Evolutionary conservation across 2,113 vertebrate genomes (phyloP).

Genomic region (Myiagra hebetior): DNA sequence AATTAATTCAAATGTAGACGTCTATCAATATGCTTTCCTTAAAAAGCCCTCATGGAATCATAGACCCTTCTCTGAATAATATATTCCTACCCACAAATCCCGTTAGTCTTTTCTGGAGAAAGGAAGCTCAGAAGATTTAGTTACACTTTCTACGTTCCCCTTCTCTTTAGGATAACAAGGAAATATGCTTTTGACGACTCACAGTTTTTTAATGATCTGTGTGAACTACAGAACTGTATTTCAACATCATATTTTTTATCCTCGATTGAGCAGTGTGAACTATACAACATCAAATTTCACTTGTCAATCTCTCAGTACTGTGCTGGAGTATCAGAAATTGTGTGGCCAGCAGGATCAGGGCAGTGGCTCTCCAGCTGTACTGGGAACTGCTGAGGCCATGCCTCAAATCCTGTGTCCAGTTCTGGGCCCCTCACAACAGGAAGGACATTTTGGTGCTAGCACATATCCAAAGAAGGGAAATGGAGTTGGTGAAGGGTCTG

Average conservation of each 20-base stretch:
- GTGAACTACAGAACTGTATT: constrained; percentile 5
- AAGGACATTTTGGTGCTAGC: not conserved
- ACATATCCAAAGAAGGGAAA: not conserved
- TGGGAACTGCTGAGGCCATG: not conserved
- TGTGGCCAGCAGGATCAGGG: not conserved
- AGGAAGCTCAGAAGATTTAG: constrained; percentile 49
- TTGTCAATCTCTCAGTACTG: not conserved
- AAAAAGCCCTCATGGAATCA: constrained; percentile 39
- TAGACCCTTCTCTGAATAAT: constrained; percentile 56
- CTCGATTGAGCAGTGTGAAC: not conserved
- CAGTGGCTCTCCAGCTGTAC: not conserved
- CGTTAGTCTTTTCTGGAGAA: constrained; percentile 63
- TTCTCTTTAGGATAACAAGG: constrained; percentile 48
- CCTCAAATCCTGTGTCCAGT: not conserved
- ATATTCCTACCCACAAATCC: constrained; percentile 56
- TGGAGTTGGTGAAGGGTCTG: not conserved
- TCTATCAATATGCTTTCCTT: constrained; percentile 48
- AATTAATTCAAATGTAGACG: constrained; percentile 52
- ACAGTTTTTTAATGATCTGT: not conserved
- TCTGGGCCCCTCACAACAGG: not conserved
- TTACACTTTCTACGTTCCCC: not conserved
- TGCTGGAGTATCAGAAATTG: not conserved
- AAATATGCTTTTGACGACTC: constrained; percentile 11
- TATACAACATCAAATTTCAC: not conserved
- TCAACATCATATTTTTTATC: constrained; percentile 18